Evolutionary conservation across 2,113 vertebrate genomes (phyloP), one percentile per base, ranked within the genome.

Genomic region (Mastomys natalensis): DNA sequence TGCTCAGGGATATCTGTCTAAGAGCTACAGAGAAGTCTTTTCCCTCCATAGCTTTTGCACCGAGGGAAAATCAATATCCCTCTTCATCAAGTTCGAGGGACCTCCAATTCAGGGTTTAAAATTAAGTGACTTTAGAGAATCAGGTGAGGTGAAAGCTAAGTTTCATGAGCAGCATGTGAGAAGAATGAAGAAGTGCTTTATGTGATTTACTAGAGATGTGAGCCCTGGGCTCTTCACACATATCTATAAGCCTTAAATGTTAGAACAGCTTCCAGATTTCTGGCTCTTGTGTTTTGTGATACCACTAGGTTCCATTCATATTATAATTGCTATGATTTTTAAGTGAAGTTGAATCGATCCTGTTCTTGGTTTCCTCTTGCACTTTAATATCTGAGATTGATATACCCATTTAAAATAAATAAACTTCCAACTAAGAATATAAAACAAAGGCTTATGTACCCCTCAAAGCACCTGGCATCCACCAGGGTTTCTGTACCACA

Each of bases 291-390:
- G 60, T 70, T 81, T 73, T 73, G 15, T 55, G 40, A 17, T n/a
- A 13, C 62, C 26, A 76, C 29, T 70, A 12, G 78, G 29, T 68
- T 93, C 24, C 5, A 15, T 40, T 77, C 87, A 0, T 68, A 21
- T 26, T 66, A 5, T 94, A 88, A 88, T 80, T 87, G 73, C 53
- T 73, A n/a, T 45, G 43, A 76, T 55, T 89, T 29, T 91, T 48
- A 74, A 87, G 34, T 60, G 81, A 8, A 21, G 66, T 73, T 76
- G 7, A 95, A 66, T 72, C 43, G 16, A 51, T 66, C 34, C 13
- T 84, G 87, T 48, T 81, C 55, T 81, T 94, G n/a, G 11, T 89
- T 82, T 82, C 91, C 60, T 82, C 51, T 37, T 93, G 82, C 29
- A 22, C 37, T 53, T 97, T 66, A 48, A 45, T 45, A 34, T 77